Percentiles rank a stretch among this genome's conserved stretches.
Conservation (phyloP, 2,797 vertebrate genomes). For the Melanotaenia pygmaea region DNA sequence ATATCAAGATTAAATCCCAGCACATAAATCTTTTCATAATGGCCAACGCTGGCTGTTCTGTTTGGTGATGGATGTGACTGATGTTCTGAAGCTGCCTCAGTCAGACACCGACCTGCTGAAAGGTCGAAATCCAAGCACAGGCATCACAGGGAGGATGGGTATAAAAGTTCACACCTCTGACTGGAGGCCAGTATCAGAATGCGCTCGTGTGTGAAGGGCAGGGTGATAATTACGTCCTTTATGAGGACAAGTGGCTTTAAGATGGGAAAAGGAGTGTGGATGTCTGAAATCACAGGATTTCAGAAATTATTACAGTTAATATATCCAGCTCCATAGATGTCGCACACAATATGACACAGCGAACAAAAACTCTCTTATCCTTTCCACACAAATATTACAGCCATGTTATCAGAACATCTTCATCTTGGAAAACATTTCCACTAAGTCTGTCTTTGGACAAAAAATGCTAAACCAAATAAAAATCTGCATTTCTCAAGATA, state of each 20-base stretch:
- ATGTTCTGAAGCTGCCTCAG: constrained; percentile 31
- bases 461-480: too few species aligned
- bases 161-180: constrained; percentile 40
- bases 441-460: too few species aligned
- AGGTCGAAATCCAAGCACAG: constrained; percentile 47
- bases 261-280: neutral
- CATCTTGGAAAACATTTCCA: too few species aligned
- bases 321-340: too few species aligned
- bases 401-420: too few species aligned
- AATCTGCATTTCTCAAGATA: too few species aligned
- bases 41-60: constrained; percentile 21
- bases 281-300: constrained; percentile 1
- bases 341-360: too few species aligned
- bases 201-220: constrained; percentile 5
- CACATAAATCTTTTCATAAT: neutral
- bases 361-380: too few species aligned
- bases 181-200: constrained; percentile 37
- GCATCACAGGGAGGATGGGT: constrained; percentile 36
- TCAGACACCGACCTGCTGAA: constrained; percentile 35
- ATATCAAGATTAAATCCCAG: constrained; percentile 2
- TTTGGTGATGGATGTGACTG: constrained; percentile 31
- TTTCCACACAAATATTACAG: too few species aligned
- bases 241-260: constrained; percentile 1
- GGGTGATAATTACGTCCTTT: constrained; percentile 7
- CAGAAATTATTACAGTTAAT: neutral